Base-by-base conservation (phyloP, 2,797 vertebrate genomes). In the Crypturellus tataupa region DNA sequence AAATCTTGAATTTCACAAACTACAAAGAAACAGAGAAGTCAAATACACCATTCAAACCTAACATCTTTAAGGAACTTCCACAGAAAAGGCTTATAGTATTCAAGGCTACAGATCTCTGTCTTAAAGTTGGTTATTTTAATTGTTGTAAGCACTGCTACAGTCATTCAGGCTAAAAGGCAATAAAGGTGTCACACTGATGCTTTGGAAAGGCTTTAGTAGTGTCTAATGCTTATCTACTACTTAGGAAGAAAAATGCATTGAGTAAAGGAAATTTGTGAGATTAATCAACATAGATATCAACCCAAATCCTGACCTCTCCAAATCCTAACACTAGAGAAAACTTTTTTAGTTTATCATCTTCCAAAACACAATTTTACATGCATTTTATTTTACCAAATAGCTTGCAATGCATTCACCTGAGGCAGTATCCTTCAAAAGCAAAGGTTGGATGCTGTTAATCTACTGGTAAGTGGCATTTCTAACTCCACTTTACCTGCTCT, bases 401-500 rank as follows among this genome's bases (percentile, higher is more conserved):
- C 39, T 13, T 53, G 42, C 19, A 60, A 7, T 29, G 47, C 44
- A 64, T 17, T 33, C 37, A 56, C 33, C 37, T 24, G 12, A 75
- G 90, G 78, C 12, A 9, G 10, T 2, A 55, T 7, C 20, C 63
- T 60, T 27, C 51, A 39, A 85, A 92, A 76, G 3, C 27, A 47
- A 65, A 64, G 11, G 37, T 21, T 58, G 71, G 40, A 47, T 35
- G 6, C 5, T 63, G 6, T 12, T 33, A 47, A 78, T 27, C 16
- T 67, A 40, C 31, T 35, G 0, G 70, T 44, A 11, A 4, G 37
- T 2, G 53, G n/a, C 18, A 19, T 58, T 49, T 63, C 12, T 56
- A 51, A 39, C 12, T 44, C 2, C 3, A 5, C 21, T 58, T 88
- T 98, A 99, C 99, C 98, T 90, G 98, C 91, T 97, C 97, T 99